Evolutionary conservation across 2,888 invertebrate genomes (phyloP).

Genomic region (Portevinia maculata): DNA sequence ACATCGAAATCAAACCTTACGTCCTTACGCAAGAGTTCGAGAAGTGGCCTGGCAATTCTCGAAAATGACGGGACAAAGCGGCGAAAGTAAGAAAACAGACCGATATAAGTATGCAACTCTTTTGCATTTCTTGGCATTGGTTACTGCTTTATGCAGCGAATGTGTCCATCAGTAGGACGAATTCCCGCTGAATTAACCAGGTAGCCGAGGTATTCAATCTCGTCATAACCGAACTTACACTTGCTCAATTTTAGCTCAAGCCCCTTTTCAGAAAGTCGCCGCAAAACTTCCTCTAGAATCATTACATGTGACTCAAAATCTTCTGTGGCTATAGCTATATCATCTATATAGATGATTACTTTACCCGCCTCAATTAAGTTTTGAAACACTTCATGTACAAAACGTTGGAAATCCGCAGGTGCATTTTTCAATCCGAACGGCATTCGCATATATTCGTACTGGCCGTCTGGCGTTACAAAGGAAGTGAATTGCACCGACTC

Average conservation of each 20-base stretch:
- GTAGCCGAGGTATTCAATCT: slow-evolving; percentile 8
- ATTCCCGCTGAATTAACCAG: no score
- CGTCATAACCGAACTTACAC: slow-evolving; percentile 10
- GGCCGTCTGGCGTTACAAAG: not conserved
- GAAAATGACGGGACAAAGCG: slow-evolving; percentile 49
- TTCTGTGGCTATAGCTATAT: no score
- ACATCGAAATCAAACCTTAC: slow-evolving; percentile 30
- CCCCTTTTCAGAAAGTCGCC: not conserved
- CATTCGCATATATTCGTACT: not conserved
- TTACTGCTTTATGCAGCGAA: slow-evolving; percentile 1
- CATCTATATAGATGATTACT: no score
- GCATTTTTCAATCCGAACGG: slow-evolving; percentile 5
- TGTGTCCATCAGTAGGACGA: no score
- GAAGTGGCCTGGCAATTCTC: slow-evolving; percentile 40
- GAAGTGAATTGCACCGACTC: not conserved
- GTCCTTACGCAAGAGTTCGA: slow-evolving; percentile 36
- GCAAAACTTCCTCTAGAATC: no score
- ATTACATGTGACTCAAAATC: no score
- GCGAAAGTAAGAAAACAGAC: slow-evolving; percentile 52
- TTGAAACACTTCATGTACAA: not conserved
- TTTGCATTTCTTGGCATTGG: not conserved
- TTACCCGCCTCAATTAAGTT: not conserved
- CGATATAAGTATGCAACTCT: slow-evolving; percentile 39
- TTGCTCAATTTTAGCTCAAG: slow-evolving; percentile 4
- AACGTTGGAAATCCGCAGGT: not conserved